phyloP scores from a whole-genome alignment of 1,140 invertebrate species.

The Tetragonula clypearis region DNA sequence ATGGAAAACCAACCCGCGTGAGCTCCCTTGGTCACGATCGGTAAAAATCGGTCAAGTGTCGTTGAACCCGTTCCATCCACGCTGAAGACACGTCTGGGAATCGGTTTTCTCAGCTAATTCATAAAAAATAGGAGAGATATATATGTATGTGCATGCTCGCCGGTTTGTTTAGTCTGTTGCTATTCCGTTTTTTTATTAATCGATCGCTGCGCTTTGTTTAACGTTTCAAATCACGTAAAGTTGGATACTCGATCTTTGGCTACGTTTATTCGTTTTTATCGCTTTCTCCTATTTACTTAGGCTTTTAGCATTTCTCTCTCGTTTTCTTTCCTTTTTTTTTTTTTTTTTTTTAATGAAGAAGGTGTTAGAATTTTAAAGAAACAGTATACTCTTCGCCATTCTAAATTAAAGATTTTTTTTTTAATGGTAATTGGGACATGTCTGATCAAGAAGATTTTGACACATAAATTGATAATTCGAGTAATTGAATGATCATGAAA shows the following conservation, averaged over 20 bases:
- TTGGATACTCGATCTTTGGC: not conserved
- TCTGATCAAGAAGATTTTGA: no score
- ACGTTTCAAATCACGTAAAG: not conserved
- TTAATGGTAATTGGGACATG: no score
- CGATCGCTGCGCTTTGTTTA: not conserved
- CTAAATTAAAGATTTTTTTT: no score
- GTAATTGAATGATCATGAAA: no score
- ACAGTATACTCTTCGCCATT: no score
- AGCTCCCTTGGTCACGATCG: not conserved
- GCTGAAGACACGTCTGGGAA: not conserved
- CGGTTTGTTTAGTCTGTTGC: not conserved
- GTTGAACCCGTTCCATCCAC: slow-evolving; percentile 25
- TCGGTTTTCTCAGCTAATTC: slow-evolving; percentile 24
- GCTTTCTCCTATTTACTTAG: not conserved
- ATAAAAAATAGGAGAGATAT: not conserved
- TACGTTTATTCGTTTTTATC: not conserved
- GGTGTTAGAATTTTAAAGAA: no score
- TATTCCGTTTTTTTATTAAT: not conserved
- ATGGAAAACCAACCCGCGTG: not conserved
- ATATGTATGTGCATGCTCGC: not conserved
- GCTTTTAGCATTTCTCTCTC: not conserved
- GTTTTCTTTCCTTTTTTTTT: not conserved
- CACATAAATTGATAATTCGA: no score
- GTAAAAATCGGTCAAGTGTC: slow-evolving; percentile 9
- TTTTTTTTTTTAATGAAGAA: not conserved